Conservation (phyloP, 1,140 invertebrate genomes). For the Drosophila lini region DNA sequence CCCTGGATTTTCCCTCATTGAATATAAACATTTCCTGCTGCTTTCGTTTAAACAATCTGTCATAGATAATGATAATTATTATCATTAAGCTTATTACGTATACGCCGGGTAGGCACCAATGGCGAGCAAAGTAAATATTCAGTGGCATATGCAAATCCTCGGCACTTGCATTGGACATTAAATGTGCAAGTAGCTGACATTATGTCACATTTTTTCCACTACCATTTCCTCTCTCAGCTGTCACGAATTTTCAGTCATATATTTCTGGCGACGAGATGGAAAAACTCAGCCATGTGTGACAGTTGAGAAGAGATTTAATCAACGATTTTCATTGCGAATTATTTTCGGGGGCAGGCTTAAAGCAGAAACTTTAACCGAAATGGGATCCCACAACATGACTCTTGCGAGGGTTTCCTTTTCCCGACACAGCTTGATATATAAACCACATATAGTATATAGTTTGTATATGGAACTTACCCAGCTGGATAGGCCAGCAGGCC, state of each 20-base stretch:
- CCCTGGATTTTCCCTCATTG: background rate
- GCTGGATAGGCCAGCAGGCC: slow-evolving; percentile 97
- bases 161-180: slow-evolving; percentile 34
- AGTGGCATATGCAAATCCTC: slow-evolving; percentile 49
- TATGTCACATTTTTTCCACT: slow-evolving; percentile 26
- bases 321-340: slow-evolving; percentile 38
- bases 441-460: slow-evolving; percentile 3
- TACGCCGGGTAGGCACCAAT: slow-evolving; percentile 38
- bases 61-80: slow-evolving; percentile 30
- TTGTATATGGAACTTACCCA: slow-evolving; percentile 89
- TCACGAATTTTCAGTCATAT: slow-evolving; percentile 17
- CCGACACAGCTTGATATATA: slow-evolving; percentile 16
- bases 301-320: slow-evolving; percentile 41
- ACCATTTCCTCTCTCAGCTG: slow-evolving; percentile 5
- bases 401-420: slow-evolving; percentile 17
- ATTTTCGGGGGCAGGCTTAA: slow-evolving; percentile 11
- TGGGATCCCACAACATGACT: background rate
- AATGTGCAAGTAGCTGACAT: slow-evolving; percentile 47
- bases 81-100: slow-evolving; percentile 32
- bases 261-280: slow-evolving; percentile 18
- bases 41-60: slow-evolving; percentile 26
- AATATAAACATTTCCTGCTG: background rate
- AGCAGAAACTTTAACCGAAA: slow-evolving; percentile 26
- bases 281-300: slow-evolving; percentile 38
- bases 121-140: slow-evolving; percentile 23